Percentiles rank a stretch among this genome's conserved stretches.
phyloP scores from a whole-genome alignment of 2,888 invertebrate species.

The Invenusta paracnida region DNA sequence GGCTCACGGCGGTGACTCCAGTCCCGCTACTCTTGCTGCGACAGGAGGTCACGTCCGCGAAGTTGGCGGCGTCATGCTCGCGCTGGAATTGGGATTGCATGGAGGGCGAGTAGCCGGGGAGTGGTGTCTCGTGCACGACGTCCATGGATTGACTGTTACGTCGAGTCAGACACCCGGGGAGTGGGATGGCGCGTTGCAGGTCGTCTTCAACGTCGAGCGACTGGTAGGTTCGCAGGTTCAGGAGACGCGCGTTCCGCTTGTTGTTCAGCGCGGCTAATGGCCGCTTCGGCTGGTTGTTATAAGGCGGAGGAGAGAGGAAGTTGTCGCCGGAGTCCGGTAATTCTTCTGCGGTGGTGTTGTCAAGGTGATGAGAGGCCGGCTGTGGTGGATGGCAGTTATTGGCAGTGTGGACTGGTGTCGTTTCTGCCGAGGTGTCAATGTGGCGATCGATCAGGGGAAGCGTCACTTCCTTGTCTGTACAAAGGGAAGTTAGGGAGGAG shows the following conservation, averaged over 20 bases:
- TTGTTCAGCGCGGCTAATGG: not conserved
- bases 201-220: not conserved
- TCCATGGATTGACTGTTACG: not conserved
- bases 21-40: not conserved
- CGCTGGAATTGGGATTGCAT: not conserved
- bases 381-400: not conserved
- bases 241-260: not conserved
- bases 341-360: not conserved
- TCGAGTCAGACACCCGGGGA: not conserved
- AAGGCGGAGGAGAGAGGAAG: not conserved
- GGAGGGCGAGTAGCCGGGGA: not conserved
- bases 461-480: not conserved
- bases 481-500: not conserved
- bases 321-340: too few species aligned
- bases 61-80: constrained; percentile 6
- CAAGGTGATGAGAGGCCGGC: not conserved
- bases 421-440: not conserved
- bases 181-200: too few species aligned
- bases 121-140: not conserved
- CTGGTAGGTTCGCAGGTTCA: not conserved
- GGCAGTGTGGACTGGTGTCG: too few species aligned
- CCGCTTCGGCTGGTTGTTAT: not conserved
- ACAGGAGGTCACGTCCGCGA: not conserved
- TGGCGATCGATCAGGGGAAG: not conserved
- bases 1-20: not conserved